phyloP scores from a whole-genome alignment of 2,113 vertebrate species.

The Hippocampus mohnikei region DNA sequence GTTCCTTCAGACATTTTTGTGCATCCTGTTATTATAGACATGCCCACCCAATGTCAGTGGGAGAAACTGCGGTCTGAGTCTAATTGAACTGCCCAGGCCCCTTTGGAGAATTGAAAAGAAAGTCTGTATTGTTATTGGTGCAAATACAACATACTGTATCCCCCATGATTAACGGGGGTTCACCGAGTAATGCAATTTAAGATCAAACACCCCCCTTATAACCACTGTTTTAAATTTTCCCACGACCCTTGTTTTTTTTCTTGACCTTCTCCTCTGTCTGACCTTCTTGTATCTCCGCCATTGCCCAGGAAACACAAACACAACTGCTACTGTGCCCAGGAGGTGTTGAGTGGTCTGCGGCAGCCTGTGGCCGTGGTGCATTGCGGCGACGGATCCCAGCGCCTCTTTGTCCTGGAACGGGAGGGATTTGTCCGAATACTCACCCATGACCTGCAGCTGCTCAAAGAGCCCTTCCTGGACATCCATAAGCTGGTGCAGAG shows the following conservation, averaged over 20 bases:
- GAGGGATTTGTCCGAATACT: constrained; percentile 95
- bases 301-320: constrained; percentile 95
- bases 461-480: constrained; percentile 95
- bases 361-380: constrained; percentile 87
- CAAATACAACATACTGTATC: too few relatives aligned
- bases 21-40: too few relatives aligned
- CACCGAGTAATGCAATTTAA: background rate
- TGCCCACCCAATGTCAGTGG: too few relatives aligned
- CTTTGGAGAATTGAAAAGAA: too few relatives aligned
- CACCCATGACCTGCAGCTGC: constrained; percentile 82
- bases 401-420: constrained; percentile 94
- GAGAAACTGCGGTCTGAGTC: too few relatives aligned
- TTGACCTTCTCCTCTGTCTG: constrained; percentile 25
- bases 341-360: constrained; percentile 86
- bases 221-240: background rate
- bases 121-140: too few relatives aligned
- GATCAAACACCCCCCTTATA: background rate
- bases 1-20: too few relatives aligned
- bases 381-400: constrained; percentile 90
- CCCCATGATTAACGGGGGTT: too few relatives aligned
- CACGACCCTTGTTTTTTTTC: background rate
- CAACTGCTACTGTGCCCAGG: constrained; percentile 96
- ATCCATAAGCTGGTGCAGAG: constrained; percentile 98
- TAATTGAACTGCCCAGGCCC: too few relatives aligned
- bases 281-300: constrained; percentile 53